Conservation (phyloP, 30 jellyfish, hydroid and myxozoan species). For the Chironex yamaguchii region DNA sequence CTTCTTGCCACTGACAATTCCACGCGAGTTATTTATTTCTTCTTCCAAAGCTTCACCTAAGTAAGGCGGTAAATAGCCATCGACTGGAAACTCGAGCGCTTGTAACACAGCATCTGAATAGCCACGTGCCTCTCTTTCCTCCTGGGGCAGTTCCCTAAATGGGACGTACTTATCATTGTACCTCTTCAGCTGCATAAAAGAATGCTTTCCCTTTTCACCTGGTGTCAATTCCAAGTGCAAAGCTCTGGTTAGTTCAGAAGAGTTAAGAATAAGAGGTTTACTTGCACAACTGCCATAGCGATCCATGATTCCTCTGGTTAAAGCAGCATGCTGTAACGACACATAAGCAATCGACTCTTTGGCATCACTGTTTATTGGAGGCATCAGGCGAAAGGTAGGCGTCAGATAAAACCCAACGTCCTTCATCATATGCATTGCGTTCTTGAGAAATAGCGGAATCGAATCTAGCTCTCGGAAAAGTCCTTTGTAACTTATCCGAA, state of each 20-base stretch:
- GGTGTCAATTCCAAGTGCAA: background rate
- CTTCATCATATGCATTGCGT: background rate
- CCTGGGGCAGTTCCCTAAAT: background rate
- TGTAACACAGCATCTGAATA: background rate
- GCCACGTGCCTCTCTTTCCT: background rate
- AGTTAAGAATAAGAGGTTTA: background rate
- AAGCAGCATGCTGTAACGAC: background rate
- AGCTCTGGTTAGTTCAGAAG: background rate
- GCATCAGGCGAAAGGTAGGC: background rate
- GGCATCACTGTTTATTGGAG: background rate
- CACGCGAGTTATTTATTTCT: background rate
- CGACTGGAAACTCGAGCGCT: conserved; percentile 1
- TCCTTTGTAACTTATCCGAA: background rate
- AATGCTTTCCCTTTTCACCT: background rate
- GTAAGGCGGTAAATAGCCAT: conserved; percentile 7
- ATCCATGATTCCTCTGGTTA: background rate
- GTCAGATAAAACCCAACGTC: background rate
- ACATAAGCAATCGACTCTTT: background rate
- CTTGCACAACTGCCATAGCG: background rate
- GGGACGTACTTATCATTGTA: background rate
- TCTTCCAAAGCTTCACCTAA: background rate
- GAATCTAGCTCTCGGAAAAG: background rate
- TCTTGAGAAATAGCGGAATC: background rate
- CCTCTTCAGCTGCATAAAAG: background rate
- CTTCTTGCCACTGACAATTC: background rate